Conservation (phyloP, 2,113 vertebrate species). For the Plotosus lineatus region DNA sequence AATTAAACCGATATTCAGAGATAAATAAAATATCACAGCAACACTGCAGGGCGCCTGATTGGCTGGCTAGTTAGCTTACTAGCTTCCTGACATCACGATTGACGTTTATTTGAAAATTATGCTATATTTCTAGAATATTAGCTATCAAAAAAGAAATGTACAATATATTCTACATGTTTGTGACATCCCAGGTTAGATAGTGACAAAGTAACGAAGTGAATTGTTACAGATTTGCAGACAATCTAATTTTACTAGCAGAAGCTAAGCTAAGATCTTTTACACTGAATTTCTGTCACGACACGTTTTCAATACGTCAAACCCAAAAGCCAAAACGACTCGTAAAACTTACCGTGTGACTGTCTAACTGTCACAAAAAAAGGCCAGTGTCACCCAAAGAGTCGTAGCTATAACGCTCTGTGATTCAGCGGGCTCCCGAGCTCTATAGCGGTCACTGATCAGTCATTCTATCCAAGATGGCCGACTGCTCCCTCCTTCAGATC, state of each 20-base stretch:
- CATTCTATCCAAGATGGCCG: constrained; percentile 61
- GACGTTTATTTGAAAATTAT: background rate
- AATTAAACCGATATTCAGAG: background rate
- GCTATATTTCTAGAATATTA: background rate
- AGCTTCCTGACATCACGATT: constrained; percentile 1
- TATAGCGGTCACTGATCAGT: constrained; percentile 46
- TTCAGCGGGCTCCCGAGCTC: background rate
- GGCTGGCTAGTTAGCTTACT: background rate
- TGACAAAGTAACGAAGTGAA: background rate
- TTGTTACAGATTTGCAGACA: background rate
- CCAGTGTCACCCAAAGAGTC: background rate
- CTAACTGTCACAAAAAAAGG: constrained; percentile 6
- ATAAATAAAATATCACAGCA: constrained; percentile 28
- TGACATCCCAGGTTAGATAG: background rate
- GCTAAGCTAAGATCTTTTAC: background rate
- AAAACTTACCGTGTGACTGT: constrained; percentile 32
- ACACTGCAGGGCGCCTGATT: background rate
- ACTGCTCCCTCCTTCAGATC: constrained; percentile 52
- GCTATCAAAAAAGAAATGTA: background rate
- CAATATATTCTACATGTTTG: background rate
- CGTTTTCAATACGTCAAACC: background rate
- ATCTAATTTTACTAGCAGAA: background rate
- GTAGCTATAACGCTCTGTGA: background rate
- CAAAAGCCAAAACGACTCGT: background rate
- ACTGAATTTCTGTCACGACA: constrained; percentile 29